Percentiles rank a stretch among this genome's conserved stretches.
phyloP scores from a whole-genome alignment of 1,140 invertebrate genomes.

The Drosophila malerkotliana region DNA sequence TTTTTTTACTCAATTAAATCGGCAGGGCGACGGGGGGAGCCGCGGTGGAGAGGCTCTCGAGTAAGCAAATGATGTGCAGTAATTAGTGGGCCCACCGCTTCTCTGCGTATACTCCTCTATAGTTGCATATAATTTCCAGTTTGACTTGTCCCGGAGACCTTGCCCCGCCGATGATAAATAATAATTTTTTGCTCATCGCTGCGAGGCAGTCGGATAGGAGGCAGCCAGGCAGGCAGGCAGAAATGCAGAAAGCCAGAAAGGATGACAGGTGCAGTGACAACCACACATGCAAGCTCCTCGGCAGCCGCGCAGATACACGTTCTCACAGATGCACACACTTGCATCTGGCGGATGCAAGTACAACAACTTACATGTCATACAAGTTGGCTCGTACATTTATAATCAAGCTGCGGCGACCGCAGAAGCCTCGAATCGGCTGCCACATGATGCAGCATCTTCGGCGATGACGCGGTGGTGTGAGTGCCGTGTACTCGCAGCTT shows the following conservation, averaged over 20 bases:
- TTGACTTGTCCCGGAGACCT: slow-evolving; percentile 46
- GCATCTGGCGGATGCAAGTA: slow-evolving; percentile 22
- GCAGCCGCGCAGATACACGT: slow-evolving; percentile 18
- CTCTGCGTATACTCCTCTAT: slow-evolving; percentile 3
- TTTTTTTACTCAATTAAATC: slow-evolving; percentile 81
- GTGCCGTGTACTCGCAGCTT: slow-evolving; percentile 50
- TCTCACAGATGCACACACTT: slow-evolving; percentile 28
- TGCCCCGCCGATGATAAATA: slow-evolving; percentile 66
- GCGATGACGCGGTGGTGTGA: slow-evolving; percentile 28
- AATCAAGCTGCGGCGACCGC: slow-evolving; percentile 71
- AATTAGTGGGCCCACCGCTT: slow-evolving; percentile 65
- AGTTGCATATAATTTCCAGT: slow-evolving; percentile 37
- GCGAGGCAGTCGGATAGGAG: no score
- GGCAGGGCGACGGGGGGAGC: slow-evolving; percentile 47
- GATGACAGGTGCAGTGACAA: slow-evolving; percentile 80
- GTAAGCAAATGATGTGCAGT: slow-evolving; percentile 82
- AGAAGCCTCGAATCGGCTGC: slow-evolving; percentile 39
- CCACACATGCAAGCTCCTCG: slow-evolving; percentile 50
- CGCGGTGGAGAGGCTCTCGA: slow-evolving; percentile 53
- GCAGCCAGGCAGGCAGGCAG: slow-evolving; percentile 4
- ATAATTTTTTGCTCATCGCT: slow-evolving; percentile 56
- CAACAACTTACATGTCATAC: slow-evolving; percentile 74
- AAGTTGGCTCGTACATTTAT: slow-evolving; percentile 72
- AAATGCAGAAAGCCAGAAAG: slow-evolving; percentile 45
- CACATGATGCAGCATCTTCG: slow-evolving; percentile 78